Conservation (phyloP, 1,140 invertebrate species). For the Aleiodes sp. region DNA sequence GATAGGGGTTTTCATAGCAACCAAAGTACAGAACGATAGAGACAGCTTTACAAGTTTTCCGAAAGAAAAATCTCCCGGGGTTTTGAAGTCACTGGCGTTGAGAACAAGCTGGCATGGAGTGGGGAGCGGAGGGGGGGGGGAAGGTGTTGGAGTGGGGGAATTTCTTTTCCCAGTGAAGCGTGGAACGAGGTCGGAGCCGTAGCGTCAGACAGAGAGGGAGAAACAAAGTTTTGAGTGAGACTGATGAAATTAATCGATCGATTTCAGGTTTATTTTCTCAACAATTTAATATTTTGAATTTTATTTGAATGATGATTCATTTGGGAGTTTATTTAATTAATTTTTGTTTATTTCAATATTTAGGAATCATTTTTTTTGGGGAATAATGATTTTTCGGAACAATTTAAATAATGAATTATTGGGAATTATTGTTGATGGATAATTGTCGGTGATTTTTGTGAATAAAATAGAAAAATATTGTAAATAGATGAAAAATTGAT, state of each 20-base stretch:
- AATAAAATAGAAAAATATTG: no score
- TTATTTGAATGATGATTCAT: background rate
- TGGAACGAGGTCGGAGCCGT: constrained; percentile 27
- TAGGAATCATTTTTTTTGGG: no score
- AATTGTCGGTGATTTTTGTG: no score
- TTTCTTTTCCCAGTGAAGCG: constrained; percentile 24
- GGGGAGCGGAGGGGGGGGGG: constrained; percentile 37
- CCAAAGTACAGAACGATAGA: constrained; percentile 31
- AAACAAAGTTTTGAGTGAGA: constrained; percentile 10
- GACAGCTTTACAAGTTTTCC: constrained; percentile 36
- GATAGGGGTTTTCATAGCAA: constrained; percentile 26
- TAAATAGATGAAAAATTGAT: no score
- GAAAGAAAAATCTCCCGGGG: constrained; percentile 37
- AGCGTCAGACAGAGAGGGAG: constrained; percentile 10
- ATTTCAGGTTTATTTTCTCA: background rate
- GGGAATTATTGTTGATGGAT: no score
- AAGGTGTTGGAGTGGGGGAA: constrained; percentile 36
- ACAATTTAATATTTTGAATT: no score
- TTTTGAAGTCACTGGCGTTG: constrained; percentile 5
- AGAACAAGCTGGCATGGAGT: constrained; percentile 22
- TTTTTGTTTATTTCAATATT: no score
- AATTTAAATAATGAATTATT: no score
- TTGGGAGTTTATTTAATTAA: background rate
- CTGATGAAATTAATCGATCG: constrained; percentile 12
- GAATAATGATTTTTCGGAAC: no score